Conservation (phyloP, 1,140 invertebrate genomes). For the Drosophila nannoptera region DNA sequence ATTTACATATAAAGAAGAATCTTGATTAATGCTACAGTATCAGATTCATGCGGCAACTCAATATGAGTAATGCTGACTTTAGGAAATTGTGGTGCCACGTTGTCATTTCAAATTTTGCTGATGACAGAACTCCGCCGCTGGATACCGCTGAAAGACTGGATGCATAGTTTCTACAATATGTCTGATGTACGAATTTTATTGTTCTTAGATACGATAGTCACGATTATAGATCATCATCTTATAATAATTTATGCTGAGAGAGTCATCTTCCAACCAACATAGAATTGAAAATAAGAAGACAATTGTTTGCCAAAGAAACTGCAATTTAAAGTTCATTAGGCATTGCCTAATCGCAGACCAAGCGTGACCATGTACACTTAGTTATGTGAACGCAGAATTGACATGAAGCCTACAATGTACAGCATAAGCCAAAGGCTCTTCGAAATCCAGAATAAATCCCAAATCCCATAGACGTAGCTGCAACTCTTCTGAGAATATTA, state of each 20-base stretch:
- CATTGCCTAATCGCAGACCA: background rate
- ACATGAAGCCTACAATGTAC: background rate
- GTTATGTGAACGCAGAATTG: background rate
- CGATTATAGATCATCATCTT: background rate
- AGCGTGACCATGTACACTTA: background rate
- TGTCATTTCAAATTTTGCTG: slow-evolving; percentile 13
- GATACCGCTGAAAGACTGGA: background rate
- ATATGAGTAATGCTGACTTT: background rate
- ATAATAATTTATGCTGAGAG: slow-evolving; percentile 1
- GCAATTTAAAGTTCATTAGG: background rate
- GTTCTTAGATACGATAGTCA: background rate
- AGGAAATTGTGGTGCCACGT: slow-evolving; percentile 18
- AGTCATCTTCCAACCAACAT: slow-evolving; percentile 1
- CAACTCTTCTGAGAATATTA: background rate
- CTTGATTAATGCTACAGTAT: background rate
- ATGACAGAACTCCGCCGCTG: background rate
- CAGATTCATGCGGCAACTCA: background rate
- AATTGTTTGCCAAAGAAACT: slow-evolving; percentile 1
- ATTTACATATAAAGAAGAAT: background rate
- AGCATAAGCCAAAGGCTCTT: slow-evolving; percentile 5
- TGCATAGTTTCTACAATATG: background rate
- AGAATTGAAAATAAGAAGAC: background rate
- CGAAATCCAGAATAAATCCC: slow-evolving; percentile 6
- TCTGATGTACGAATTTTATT: background rate
- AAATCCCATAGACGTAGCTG: background rate